Conservation (phyloP, 1,140 invertebrate genomes). For the Notospermus geniculatus region DNA sequence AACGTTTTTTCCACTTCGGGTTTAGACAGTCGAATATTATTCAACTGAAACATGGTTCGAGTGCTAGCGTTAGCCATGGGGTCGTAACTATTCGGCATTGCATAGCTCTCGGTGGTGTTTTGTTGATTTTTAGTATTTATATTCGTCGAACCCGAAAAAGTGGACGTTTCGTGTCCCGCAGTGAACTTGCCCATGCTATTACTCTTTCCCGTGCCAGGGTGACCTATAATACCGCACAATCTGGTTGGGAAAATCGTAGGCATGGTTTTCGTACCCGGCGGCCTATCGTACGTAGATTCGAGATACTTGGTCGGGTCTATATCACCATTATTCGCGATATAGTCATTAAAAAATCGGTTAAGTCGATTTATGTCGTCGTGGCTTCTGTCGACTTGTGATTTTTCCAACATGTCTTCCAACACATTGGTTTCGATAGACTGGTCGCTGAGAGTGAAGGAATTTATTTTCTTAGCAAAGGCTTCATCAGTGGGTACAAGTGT, state of each 20-base stretch:
- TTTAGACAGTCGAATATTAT: slow-evolving; percentile 5
- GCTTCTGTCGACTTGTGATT: slow-evolving; percentile 6
- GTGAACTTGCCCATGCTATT: slow-evolving; percentile 11
- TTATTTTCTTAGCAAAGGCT: slow-evolving; percentile 5
- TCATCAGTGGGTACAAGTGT: slow-evolving; percentile 5
- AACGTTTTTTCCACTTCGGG: neutral
- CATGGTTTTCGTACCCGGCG: slow-evolving; percentile 8
- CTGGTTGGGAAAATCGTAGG: neutral
- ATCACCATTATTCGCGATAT: slow-evolving; percentile 7
- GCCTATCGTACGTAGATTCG: neutral
- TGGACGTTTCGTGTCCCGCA: slow-evolving; percentile 1
- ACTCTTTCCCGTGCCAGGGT: slow-evolving; percentile 3
- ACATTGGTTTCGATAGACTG: slow-evolving; percentile 7
- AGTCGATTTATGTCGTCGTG: slow-evolving; percentile 1
- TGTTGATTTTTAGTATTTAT: slow-evolving; percentile 10
- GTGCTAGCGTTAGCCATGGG: slow-evolving; percentile 3
- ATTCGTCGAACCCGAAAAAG: neutral
- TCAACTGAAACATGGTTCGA: neutral
- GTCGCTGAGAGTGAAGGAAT: slow-evolving; percentile 7
- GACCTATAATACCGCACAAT: slow-evolving; percentile 3
- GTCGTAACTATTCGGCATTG: slow-evolving; percentile 7
- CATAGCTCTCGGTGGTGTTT: slow-evolving; percentile 9
- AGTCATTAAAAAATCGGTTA: slow-evolving; percentile 2
- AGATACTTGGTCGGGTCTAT: neutral
- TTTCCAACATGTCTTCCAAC: slow-evolving; percentile 2